These are phyloP conservation scores for Synanthedon myopaeformis DNA, from an alignment of 2,888 invertebrate genomes.

Conservation along the genomic window DNA sequence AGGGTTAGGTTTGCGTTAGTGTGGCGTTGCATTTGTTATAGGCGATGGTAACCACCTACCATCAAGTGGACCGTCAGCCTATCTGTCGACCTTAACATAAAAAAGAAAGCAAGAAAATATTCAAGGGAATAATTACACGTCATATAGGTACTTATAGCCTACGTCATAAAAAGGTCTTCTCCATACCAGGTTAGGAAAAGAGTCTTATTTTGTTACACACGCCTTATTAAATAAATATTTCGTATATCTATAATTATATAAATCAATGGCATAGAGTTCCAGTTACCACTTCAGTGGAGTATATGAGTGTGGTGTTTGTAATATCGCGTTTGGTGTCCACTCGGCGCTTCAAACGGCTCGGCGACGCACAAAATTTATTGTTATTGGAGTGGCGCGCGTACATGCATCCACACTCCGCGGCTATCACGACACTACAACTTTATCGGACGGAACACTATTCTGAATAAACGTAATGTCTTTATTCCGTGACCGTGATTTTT, in stretches of 20 bases:
- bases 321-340: slow-evolving; percentile 13
- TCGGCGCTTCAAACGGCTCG: slow-evolving; percentile 61
- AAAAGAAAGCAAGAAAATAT: no score
- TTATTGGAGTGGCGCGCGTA: slow-evolving; percentile 64
- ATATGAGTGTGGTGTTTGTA: slow-evolving; percentile 3
- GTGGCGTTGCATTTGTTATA: no score
- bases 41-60: no score
- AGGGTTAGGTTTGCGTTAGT: no score
- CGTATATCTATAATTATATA: not conserved
- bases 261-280: not conserved
- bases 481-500: slow-evolving; percentile 30
- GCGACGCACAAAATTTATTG: slow-evolving; percentile 65
- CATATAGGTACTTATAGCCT: no score
- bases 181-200: no score
- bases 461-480: slow-evolving; percentile 34
- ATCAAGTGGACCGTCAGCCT: no score
- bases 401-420: slow-evolving; percentile 68
- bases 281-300: slow-evolving; percentile 2
- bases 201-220: no score
- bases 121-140: no score
- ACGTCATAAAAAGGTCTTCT: no score
- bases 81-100: no score
- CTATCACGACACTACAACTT: slow-evolving; percentile 64
- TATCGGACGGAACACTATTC: slow-evolving; percentile 39
- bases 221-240: no score